Base-by-base conservation (phyloP, 2,888 invertebrate genomes). In the Dryadula phaetusa region DNA sequence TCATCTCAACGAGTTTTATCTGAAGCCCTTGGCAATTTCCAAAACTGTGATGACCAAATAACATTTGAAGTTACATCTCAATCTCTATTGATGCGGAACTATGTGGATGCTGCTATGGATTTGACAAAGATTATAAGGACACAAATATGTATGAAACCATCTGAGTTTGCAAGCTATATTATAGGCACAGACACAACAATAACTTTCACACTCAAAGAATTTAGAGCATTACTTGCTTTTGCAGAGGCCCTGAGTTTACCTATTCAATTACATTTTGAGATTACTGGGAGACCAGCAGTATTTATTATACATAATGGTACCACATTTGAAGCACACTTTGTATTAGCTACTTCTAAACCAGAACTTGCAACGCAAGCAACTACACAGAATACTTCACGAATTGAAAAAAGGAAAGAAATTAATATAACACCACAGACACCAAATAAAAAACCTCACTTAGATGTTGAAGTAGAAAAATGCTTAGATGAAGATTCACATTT, bases 181-280 rank as follows among this genome's bases (percentile, higher is more conserved):
- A 94, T 97, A 75, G 93, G 88, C 0, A 84, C 93, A 62, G 95
- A 96, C 75, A 94, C 96, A 0, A 93, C 94, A 22, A 94, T 98
- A 34, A 98, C 98, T 73, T 98, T 98, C 85, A 96, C 97, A 71
- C 87, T 98, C 62, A 97, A 96, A 84, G 98, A 98, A 80, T 95
- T 98, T 66, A 92, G 95, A 81, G 97, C 98, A 0, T 93, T 97
- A 16, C 85, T 98, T 22, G 88, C 94, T 25, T 97, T 98, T 88
- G 96, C 97, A 0, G 98, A 98, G 85, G 93, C 94, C 1, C 91
- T 96, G 8, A 94, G 94, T 77, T 88, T 96, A 63, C 95, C 95
- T 62, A 77, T 98, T 4, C 93, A 94, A 53, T 81, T 97, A 47
- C 94, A 95, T 79, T 98, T 98, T 90, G 96, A 96, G 81, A 93